Percentiles rank a stretch among this genome's conserved stretches.
Evolutionary conservation across 2,113 vertebrate species (phyloP).

Genomic region (Tenebrosternarchus preto): DNA sequence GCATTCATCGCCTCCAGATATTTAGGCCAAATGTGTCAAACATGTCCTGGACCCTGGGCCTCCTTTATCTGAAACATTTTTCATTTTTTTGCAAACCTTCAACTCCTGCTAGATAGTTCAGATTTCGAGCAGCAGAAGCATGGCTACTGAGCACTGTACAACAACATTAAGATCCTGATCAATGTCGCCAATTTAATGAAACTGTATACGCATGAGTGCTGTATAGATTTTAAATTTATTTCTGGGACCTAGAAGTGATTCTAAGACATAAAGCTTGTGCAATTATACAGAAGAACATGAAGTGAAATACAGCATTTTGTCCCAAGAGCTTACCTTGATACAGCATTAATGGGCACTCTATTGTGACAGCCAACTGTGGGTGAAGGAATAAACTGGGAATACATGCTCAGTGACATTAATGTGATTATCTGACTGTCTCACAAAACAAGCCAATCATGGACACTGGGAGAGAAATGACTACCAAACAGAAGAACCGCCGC

Average conservation of each 20-base stretch:
- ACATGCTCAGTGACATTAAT: slow-evolving; percentile 49
- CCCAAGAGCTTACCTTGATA: slow-evolving; percentile 22
- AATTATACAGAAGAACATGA: slow-evolving; percentile 12
- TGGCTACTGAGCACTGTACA: slow-evolving; percentile 53
- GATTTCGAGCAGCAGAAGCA: slow-evolving; percentile 10
- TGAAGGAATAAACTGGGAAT: slow-evolving; percentile 30
- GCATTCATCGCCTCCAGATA: background rate
- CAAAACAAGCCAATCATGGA: slow-evolving; percentile 33
- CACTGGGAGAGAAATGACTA: slow-evolving; percentile 39
- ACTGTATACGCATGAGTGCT: slow-evolving; percentile 48
- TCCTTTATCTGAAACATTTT: background rate
- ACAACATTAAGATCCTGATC: slow-evolving; percentile 60
- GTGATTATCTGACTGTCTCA: slow-evolving; percentile 44
- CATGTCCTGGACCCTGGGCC: background rate
- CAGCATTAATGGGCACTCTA: slow-evolving; percentile 18
- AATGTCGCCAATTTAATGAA: slow-evolving; percentile 66
- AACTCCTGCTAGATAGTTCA: background rate
- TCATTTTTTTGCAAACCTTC: background rate
- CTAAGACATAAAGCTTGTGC: slow-evolving; percentile 44
- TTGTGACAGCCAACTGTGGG: background rate
- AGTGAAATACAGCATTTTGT: slow-evolving; percentile 31
- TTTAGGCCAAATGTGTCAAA: background rate
- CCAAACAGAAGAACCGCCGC: slow-evolving; percentile 27
- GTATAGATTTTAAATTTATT: slow-evolving; percentile 61
- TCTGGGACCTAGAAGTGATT: slow-evolving; percentile 58